Conservation (phyloP, 2,888 invertebrate species). For the Pammene aurita region DNA sequence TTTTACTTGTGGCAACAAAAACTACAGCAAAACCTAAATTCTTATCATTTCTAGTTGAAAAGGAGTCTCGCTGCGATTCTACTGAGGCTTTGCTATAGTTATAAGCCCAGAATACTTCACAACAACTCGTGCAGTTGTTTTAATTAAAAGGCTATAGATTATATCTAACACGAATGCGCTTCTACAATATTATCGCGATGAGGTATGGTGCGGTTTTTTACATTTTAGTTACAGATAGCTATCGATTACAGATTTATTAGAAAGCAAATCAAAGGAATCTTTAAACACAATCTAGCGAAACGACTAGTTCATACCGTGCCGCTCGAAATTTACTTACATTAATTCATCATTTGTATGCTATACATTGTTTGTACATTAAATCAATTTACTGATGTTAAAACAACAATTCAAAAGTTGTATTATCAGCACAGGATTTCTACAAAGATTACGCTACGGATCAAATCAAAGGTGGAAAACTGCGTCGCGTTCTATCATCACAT, state of each 20-base stretch:
- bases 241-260: slow-evolving; percentile 20
- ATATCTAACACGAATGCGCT: slow-evolving; percentile 39
- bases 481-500: background rate
- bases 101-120: slow-evolving; percentile 31
- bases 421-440: slow-evolving; percentile 22
- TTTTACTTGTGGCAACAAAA: background rate
- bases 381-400: background rate
- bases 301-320: slow-evolving; percentile 19
- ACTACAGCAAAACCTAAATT: slow-evolving; percentile 8
- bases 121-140: slow-evolving; percentile 32
- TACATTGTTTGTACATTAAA: background rate
- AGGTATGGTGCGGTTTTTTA: slow-evolving; percentile 65
- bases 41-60: background rate
- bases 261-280: slow-evolving; percentile 36
- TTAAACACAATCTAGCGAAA: slow-evolving; percentile 24
- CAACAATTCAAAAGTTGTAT: background rate
- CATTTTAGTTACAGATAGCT: slow-evolving; percentile 41
- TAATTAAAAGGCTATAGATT: slow-evolving; percentile 24
- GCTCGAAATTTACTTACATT: slow-evolving; percentile 1
- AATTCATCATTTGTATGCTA: background rate
- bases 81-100: slow-evolving; percentile 13
- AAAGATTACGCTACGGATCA: slow-evolving; percentile 22
- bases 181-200: slow-evolving; percentile 59
- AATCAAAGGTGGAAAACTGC: slow-evolving; percentile 18
- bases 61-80: slow-evolving; percentile 32